Percentiles rank a stretch among this genome's conserved stretches.
Evolutionary conservation across 2,888 invertebrate species (phyloP).

Genomic region (Globia sparganii): DNA sequence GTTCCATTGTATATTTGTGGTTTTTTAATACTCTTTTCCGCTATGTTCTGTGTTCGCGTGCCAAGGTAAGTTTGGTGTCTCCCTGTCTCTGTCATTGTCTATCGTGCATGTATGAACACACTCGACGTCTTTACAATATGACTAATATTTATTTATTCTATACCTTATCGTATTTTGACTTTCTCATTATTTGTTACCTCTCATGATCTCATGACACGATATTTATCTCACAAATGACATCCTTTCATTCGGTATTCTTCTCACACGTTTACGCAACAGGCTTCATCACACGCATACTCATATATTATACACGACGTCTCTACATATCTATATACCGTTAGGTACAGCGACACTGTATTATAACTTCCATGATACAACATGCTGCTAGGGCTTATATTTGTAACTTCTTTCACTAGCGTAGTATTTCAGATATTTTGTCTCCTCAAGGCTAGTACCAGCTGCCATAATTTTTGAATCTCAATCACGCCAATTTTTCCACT

Average conservation of each 20-base stretch:
- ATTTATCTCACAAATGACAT: constrained; percentile 77
- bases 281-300: constrained; percentile 79
- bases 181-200: constrained; percentile 81
- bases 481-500: constrained; percentile 85
- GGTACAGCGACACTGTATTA: constrained; percentile 77
- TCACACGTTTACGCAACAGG: constrained; percentile 73
- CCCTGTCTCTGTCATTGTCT: constrained; percentile 83
- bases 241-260: constrained; percentile 77
- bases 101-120: constrained; percentile 84
- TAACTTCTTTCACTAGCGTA: constrained; percentile 85
- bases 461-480: constrained; percentile 74
- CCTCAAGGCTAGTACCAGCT: constrained; percentile 79
- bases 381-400: constrained; percentile 83
- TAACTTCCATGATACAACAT: constrained; percentile 71
- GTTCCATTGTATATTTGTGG: constrained; percentile 79
- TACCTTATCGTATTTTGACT: constrained; percentile 78
- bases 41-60: constrained; percentile 75
- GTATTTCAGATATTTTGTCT: constrained; percentile 81
- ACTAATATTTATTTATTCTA: constrained; percentile 74
- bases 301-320: constrained; percentile 69
- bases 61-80: constrained; percentile 88
- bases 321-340: constrained; percentile 64
- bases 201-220: constrained; percentile 85
- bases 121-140: constrained; percentile 74
- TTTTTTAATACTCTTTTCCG: constrained; percentile 77